Evolutionary conservation across 2,888 invertebrate genomes (phyloP).

Genomic region (Uropetala carovei): DNA sequence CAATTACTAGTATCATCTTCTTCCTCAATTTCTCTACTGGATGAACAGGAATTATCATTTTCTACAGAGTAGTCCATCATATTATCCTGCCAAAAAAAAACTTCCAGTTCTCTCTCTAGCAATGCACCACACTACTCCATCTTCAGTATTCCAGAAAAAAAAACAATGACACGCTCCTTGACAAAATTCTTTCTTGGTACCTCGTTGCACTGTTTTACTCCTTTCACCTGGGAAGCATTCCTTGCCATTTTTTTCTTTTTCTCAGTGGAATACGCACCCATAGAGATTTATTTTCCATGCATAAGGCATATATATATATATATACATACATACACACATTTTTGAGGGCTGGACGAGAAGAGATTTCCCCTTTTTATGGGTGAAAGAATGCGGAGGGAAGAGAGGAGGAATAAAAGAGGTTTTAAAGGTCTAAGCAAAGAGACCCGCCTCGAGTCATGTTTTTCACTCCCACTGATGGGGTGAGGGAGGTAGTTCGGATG

Average conservation of each 20-base stretch:
- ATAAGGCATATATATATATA: not conserved
- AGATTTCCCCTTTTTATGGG: slow-evolving; percentile 21
- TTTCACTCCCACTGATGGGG: slow-evolving; percentile 98
- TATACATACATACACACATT: not conserved
- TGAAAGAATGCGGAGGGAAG: slow-evolving; percentile 6
- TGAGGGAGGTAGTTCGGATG: slow-evolving; percentile 98
- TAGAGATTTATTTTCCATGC: not conserved
- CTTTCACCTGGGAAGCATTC: not conserved
- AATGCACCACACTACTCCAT: not conserved
- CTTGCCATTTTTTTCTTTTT: not conserved
- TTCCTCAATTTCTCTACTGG: slow-evolving; percentile 2
- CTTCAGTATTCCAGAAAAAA: not conserved
- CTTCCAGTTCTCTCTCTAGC: slow-evolving; percentile 2
- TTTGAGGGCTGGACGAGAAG: slow-evolving; percentile 42
- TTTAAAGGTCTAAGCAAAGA: slow-evolving; percentile 57
- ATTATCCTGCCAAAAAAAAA: slow-evolving; percentile 27
- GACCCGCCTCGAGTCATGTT: slow-evolving; percentile 65
- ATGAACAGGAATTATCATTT: slow-evolving; percentile 30
- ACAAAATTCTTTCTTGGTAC: slow-evolving; percentile 3
- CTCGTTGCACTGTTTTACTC: not conserved
- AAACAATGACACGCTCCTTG: slow-evolving; percentile 1
- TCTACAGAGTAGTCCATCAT: slow-evolving; percentile 34
- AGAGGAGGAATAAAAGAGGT: slow-evolving; percentile 56
- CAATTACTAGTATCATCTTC: slow-evolving; percentile 6
- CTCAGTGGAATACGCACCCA: not conserved